Conservation (phyloP, 2,113 vertebrate genomes). For the Tetrao urogallus region DNA sequence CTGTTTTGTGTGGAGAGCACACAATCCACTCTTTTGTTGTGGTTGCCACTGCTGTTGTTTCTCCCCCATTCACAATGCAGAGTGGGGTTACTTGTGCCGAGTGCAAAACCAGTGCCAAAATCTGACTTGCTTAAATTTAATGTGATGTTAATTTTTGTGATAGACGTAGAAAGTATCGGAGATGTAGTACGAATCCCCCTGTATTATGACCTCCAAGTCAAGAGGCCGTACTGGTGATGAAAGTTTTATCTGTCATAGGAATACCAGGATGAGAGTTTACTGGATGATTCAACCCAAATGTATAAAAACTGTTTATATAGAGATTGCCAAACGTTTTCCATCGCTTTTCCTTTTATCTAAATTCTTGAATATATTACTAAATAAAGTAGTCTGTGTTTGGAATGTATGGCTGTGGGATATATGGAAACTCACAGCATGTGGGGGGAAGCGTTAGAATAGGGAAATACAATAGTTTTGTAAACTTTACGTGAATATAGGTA, state of each 20-base stretch:
- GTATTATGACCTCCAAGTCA: slow-evolving; percentile 10
- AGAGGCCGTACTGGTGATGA: slow-evolving; percentile 18
- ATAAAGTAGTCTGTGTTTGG: slow-evolving; percentile 65
- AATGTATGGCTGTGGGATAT: slow-evolving; percentile 71
- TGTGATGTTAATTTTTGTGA: slow-evolving; percentile 44
- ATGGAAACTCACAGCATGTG: slow-evolving; percentile 43
- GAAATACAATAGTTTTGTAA: slow-evolving; percentile 60
- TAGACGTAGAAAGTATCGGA: neutral
- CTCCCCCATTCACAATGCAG: slow-evolving; percentile 47
- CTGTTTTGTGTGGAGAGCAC: slow-evolving; percentile 60
- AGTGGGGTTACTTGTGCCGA: slow-evolving; percentile 55
- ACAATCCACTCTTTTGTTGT: slow-evolving; percentile 71
- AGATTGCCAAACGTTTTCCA: slow-evolving; percentile 63
- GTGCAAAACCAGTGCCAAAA: slow-evolving; percentile 38
- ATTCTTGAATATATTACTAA: slow-evolving; percentile 66
- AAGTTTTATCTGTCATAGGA: slow-evolving; percentile 45
- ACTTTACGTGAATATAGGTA: slow-evolving; percentile 49
- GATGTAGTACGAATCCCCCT: neutral
- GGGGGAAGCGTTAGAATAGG: slow-evolving; percentile 48
- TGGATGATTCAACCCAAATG: slow-evolving; percentile 59
- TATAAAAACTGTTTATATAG: slow-evolving; percentile 50
- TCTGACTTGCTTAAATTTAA: slow-evolving; percentile 31
- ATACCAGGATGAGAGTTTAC: slow-evolving; percentile 20
- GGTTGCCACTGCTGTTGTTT: slow-evolving; percentile 60
- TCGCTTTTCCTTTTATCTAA: slow-evolving; percentile 67